phyloP scores from a whole-genome alignment of 30 jellyfish, hydroid and myxozoan genomes.

The Morbakka virulenta region DNA sequence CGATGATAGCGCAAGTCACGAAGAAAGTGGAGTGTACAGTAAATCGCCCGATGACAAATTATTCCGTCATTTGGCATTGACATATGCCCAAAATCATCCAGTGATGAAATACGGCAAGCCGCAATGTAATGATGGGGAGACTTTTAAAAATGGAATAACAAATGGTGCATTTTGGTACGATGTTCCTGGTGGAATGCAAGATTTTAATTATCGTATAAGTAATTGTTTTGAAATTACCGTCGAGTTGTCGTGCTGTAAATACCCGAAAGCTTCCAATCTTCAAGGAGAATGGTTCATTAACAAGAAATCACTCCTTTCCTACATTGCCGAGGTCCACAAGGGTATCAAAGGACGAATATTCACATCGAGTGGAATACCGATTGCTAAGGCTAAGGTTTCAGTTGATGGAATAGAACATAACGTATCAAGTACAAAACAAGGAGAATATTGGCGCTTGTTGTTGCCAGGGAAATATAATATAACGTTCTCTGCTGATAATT shows the following conservation, averaged over 20 bases:
- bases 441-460: slow-evolving; percentile 97
- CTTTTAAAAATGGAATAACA: slow-evolving; percentile 84
- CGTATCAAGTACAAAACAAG: slow-evolving; percentile 65
- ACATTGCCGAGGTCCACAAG: slow-evolving; percentile 86
- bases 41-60: slow-evolving; percentile 88
- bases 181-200: slow-evolving; percentile 99
- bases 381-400: slow-evolving; percentile 61
- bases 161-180: slow-evolving; percentile 99
- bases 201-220: slow-evolving; percentile 85
- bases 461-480: slow-evolving; percentile 83
- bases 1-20: slow-evolving; percentile 75
- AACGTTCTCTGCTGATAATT: slow-evolving; percentile 64
- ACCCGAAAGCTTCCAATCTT: slow-evolving; percentile 67
- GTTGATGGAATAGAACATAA: slow-evolving; percentile 76
- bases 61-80: slow-evolving; percentile 79
- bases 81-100: slow-evolving; percentile 93
- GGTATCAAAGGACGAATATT: slow-evolving; percentile 88
- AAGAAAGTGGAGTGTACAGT: slow-evolving; percentile 67
- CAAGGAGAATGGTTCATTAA: slow-evolving; percentile 83
- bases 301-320: slow-evolving; percentile 71
- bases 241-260: slow-evolving; percentile 95
- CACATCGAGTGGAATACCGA: slow-evolving; percentile 53
- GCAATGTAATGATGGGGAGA: slow-evolving; percentile 79
- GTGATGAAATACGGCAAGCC: slow-evolving; percentile 94
- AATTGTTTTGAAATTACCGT: slow-evolving; percentile 96